phyloP scores from a whole-genome alignment of 2,113 vertebrate genomes.

The Jaculus jaculus region DNA sequence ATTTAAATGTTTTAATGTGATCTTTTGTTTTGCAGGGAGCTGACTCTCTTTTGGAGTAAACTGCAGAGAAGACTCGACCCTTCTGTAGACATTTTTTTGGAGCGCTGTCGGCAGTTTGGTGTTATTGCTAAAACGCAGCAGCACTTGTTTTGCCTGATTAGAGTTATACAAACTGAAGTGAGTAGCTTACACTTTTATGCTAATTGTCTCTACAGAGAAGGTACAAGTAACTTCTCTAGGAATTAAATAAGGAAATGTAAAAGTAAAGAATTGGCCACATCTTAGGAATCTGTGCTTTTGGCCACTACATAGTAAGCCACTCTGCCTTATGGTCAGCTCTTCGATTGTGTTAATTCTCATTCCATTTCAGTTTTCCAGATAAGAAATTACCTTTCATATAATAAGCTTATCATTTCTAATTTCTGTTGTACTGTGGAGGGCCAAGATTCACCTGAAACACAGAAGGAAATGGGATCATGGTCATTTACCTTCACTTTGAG shows the following conservation, averaged over 20 bases:
- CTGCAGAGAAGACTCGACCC: slow-evolving; percentile 95
- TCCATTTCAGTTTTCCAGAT: neutral
- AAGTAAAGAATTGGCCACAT: neutral
- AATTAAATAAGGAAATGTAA: slow-evolving; percentile 34
- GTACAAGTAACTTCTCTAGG: slow-evolving; percentile 7
- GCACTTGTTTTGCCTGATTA: slow-evolving; percentile 96
- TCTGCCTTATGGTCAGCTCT: neutral
- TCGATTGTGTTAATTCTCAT: neutral
- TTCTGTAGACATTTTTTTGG: slow-evolving; percentile 93
- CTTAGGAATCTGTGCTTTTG: neutral
- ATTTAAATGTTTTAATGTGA: slow-evolving; percentile 52
- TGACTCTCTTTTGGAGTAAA: slow-evolving; percentile 97
- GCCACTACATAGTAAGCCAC: neutral
- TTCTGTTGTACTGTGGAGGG: neutral
- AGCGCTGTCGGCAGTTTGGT: slow-evolving; percentile 97
- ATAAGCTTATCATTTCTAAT: neutral
- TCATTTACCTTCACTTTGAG: neutral
- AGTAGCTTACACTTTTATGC: slow-evolving; percentile 73
- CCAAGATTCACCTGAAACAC: neutral
- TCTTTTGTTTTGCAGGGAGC: slow-evolving; percentile 87
- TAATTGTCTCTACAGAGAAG: slow-evolving; percentile 9
- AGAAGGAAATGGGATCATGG: neutral
- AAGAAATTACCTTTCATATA: neutral
- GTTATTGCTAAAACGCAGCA: slow-evolving; percentile 96
- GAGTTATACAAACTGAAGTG: slow-evolving; percentile 97